phyloP scores from a whole-genome alignment of 2,888 invertebrate species.

The Pachymerium ferrugineum region DNA sequence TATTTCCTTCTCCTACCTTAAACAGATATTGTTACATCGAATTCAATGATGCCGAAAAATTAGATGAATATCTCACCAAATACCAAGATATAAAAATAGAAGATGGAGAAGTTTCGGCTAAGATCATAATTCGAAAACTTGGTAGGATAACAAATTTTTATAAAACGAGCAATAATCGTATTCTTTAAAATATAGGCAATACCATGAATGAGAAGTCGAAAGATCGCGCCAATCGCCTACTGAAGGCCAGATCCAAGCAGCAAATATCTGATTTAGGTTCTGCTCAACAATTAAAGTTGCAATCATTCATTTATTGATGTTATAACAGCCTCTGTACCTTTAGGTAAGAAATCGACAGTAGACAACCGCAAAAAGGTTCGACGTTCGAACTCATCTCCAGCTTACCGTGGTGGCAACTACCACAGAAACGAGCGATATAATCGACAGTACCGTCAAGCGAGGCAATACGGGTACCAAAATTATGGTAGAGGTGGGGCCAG shows the following conservation, averaged over 20 bases:
- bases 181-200: constrained; percentile 5
- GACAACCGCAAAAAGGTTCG: constrained; percentile 21
- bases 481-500: constrained; percentile 20
- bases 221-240: constrained; percentile 30
- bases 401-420: constrained; percentile 27
- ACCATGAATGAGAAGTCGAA: constrained; percentile 26
- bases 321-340: no score
- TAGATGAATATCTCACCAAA: constrained; percentile 31
- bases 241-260: constrained; percentile 31
- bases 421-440: constrained; percentile 29
- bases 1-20: not conserved
- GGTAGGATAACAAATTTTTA: not conserved
- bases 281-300: not conserved
- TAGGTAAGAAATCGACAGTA: constrained; percentile 31
- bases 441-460: not conserved
- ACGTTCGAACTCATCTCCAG: not conserved
- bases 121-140: constrained; percentile 32
- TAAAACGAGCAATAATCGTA: not conserved
- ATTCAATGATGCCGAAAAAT: constrained; percentile 30
- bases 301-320: not conserved
- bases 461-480: constrained; percentile 24
- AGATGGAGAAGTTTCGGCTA: constrained; percentile 33
- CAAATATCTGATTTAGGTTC: constrained; percentile 33
- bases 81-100: constrained; percentile 33
- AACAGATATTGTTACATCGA: constrained; percentile 32